A percentile compares a stretch with the other conserved stretches of the same genome.
phyloP scores from a whole-genome alignment of 1,140 invertebrate genomes.

The Megalonaias nervosa region DNA sequence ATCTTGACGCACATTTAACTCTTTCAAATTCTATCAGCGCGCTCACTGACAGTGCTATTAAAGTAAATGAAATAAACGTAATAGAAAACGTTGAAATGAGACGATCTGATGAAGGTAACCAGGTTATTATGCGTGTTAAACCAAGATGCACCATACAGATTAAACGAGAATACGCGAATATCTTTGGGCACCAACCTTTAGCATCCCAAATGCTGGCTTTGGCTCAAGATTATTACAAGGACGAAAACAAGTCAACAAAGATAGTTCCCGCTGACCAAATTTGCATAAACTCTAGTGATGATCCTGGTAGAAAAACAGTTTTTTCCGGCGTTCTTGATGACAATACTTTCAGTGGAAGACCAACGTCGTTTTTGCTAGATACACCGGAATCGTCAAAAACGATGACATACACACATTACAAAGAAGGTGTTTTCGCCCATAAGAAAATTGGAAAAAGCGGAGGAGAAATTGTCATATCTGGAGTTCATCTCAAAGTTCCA shows the following conservation, averaged over 20 bases:
- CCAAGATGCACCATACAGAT: constrained; percentile 7
- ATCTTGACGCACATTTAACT: background rate
- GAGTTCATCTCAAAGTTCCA: constrained; percentile 17
- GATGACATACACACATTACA: constrained; percentile 8
- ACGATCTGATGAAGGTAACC: background rate
- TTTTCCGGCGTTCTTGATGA: constrained; percentile 8
- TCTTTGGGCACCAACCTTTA: constrained; percentile 11
- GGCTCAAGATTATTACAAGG: constrained; percentile 23
- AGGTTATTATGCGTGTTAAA: background rate
- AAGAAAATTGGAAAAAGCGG: constrained; percentile 13
- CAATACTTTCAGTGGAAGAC: constrained; percentile 16
- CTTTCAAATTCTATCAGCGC: background rate
- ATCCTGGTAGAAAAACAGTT: background rate
- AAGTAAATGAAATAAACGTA: constrained; percentile 17
- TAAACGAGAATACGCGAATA: constrained; percentile 7
- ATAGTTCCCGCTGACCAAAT: constrained; percentile 20
- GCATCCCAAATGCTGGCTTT: constrained; percentile 10
- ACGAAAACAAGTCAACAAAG: background rate
- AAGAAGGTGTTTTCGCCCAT: constrained; percentile 30
- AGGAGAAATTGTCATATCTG: constrained; percentile 10
- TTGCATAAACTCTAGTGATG: constrained; percentile 2
- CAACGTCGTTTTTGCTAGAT: constrained; percentile 16
- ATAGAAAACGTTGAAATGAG: background rate
- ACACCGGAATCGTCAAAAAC: background rate
- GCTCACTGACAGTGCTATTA: constrained; percentile 13